Evolutionary conservation across 2,113 vertebrate species (phyloP), one percentile per base, ranked within the genome.

Genomic region (Myotis lucifugus): DNA sequence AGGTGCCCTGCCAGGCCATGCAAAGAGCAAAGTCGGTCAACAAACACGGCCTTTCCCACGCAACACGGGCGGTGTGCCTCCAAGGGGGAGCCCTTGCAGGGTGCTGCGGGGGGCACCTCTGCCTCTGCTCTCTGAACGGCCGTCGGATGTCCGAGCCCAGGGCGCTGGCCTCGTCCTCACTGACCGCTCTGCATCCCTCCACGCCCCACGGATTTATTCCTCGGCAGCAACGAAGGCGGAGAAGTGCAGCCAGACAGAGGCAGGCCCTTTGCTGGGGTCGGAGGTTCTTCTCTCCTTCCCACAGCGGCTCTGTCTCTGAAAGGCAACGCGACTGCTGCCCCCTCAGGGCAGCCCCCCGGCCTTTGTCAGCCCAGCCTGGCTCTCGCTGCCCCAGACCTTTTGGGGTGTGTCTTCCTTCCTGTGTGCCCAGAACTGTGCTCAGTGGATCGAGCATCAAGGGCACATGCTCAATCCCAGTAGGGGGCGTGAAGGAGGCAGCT

Each of bases 21-120:
- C 54, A 27, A 13, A 90, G 17, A 50, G 74, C 21, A 27, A 4
- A 5, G 40, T 21, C 50, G 0, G 4, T 6, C 19, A 18, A 46
- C 42, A 32, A 8, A 21, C 2, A 4, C 0, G 12, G 4, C 23
- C n/a, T 61, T 42, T 85, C 42, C 29, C 23, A 6, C 0, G 3
- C 10, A 7, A 6, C 10, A 1, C 3, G 3, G 42, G 27, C 0
- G 27, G 2, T 0, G 0, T 17, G 27, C 14, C 91, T 34, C 9
- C 13, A 0, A 21, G 34, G 9, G 5, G 34, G 32, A 18, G 48
- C 37, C 54, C 23, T 4, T 2, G 67, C 37, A 34, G 77, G 23
- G 29, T 7, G 0, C 6, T 2, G 25, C 34, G 4, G 85, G 85
- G 18, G 4, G 1, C 10, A 12, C 52, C 23, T 48, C 7, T 1